Base-by-base conservation (phyloP, 2,888 invertebrate species). In the Labia minor region DNA sequence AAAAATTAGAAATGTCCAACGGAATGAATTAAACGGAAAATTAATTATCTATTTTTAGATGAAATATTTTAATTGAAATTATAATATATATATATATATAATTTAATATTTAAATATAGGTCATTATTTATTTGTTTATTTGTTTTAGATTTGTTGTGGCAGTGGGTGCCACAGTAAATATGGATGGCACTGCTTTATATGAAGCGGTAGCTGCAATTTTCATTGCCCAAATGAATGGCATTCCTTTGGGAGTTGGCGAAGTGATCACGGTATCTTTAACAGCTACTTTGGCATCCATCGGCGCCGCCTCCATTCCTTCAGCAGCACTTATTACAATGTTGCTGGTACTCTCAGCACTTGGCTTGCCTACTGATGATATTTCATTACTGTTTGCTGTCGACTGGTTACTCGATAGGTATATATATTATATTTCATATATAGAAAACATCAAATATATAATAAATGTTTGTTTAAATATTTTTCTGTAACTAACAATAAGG, bases 201-300 rank as follows among this genome's bases (percentile, higher is more conserved):
- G 86, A 86, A 75, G 86, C 86, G 0, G 85, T 86, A 11, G 86
- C 86, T 1, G 85, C 85, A 26, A 82, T 86, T 71, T 86, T 86
- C 73, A 86, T 86, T 67, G 85, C 86, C 0, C 86, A 86, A 74
- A 79, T 84, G 75, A 83, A 84, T 71, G 81, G 81, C 68, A 78
- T 83, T 64, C 74, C 78, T 18, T 75, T 86, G 71, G 80, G 81
- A 65, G 76, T 83, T 63, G 84, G 83, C 1, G 81, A 85, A 74
- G 80, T 86, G 63, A 78, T 86, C 37, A 83, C 85, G 16, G 83
- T 85, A 71, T 84, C 80, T 72, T 75, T 86, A 71, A 86, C 86
- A 62, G 85, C 86, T 4, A 86, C 86, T 8, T 78, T 85, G 73
- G 86, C 86, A 19, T 84, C 84, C 70, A 81, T 86, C 67, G 86